Evolutionary conservation across 2,888 invertebrate species (phyloP).

Genomic region (Melinopterus prodromus): DNA sequence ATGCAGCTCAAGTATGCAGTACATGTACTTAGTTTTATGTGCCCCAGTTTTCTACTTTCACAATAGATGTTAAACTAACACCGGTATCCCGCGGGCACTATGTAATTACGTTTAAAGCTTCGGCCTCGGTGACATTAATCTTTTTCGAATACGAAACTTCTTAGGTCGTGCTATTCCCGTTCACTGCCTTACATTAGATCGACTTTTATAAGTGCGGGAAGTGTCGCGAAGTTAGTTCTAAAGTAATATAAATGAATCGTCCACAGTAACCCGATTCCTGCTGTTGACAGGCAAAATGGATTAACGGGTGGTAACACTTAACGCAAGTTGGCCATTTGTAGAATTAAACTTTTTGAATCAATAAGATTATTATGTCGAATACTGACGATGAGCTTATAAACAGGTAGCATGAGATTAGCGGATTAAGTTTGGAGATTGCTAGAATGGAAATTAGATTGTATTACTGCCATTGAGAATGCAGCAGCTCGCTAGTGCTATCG

Average conservation of each 20-base stretch:
- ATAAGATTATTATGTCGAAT: neutral
- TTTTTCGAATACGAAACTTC: neutral
- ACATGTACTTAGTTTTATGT: neutral
- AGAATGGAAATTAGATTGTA: neutral
- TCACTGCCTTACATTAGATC: neutral
- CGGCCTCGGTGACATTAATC: neutral
- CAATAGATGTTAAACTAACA: neutral
- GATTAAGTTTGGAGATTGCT: neutral
- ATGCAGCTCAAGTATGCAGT: neutral
- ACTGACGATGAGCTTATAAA: neutral
- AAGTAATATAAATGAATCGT: neutral
- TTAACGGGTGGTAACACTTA: neutral
- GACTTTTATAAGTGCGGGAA: neutral
- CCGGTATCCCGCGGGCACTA: neutral
- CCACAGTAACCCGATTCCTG: neutral
- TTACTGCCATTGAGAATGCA: too few relatives aligned
- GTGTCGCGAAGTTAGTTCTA: slow-evolving; percentile 4
- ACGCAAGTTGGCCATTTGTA: neutral
- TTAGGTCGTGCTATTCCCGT: neutral
- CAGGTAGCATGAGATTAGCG: neutral
- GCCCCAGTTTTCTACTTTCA: neutral
- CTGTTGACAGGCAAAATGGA: neutral
- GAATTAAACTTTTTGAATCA: neutral
- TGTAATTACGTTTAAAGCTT: neutral
- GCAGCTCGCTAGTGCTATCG: too few relatives aligned